A percentile compares a stretch with the other conserved stretches of the same genome.
Evolutionary conservation across 2,888 invertebrate species (phyloP).

Genomic region (Gryllus longicercus): DNA sequence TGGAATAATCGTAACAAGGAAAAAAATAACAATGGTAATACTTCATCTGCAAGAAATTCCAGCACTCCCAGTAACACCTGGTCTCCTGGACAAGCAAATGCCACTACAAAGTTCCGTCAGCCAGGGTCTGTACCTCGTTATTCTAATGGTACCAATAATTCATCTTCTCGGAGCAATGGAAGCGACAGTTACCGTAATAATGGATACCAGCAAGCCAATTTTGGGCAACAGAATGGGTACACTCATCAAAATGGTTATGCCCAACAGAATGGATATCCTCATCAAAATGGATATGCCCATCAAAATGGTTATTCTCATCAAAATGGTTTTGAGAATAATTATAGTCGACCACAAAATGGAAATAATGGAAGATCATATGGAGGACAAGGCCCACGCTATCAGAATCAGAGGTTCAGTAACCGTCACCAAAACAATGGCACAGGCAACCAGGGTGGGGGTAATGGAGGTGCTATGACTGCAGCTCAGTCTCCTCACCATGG

Average conservation of each 20-base stretch:
- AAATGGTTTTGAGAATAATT: slow-evolving; percentile 42
- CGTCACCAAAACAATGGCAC: slow-evolving; percentile 39
- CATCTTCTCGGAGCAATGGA: slow-evolving; percentile 29
- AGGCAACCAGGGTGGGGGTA: slow-evolving; percentile 37
- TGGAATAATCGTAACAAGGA: slow-evolving; percentile 46
- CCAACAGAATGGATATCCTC: slow-evolving; percentile 34
- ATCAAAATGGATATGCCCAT: slow-evolving; percentile 29
- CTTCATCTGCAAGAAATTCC: background rate
- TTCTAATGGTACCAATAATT: slow-evolving; percentile 43
- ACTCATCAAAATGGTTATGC: slow-evolving; percentile 27
- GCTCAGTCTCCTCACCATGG: slow-evolving; percentile 42
- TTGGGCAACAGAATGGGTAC: slow-evolving; percentile 30
- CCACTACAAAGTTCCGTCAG: slow-evolving; percentile 48
- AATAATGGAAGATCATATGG: slow-evolving; percentile 28
- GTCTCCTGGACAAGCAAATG: slow-evolving; percentile 26
- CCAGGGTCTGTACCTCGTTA: slow-evolving; percentile 41
- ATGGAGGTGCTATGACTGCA: slow-evolving; percentile 38
- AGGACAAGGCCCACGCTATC: slow-evolving; percentile 39
- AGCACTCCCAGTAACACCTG: background rate
- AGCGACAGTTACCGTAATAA: slow-evolving; percentile 56
- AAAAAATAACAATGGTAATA: slow-evolving; percentile 21
- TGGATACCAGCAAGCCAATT: slow-evolving; percentile 48
- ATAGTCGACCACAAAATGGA: background rate
- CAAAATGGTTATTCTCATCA: slow-evolving; percentile 44
- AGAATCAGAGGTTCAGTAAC: slow-evolving; percentile 44